Conservation (phyloP, 2,797 vertebrate species). For the Apogon hyalosoma region DNA sequence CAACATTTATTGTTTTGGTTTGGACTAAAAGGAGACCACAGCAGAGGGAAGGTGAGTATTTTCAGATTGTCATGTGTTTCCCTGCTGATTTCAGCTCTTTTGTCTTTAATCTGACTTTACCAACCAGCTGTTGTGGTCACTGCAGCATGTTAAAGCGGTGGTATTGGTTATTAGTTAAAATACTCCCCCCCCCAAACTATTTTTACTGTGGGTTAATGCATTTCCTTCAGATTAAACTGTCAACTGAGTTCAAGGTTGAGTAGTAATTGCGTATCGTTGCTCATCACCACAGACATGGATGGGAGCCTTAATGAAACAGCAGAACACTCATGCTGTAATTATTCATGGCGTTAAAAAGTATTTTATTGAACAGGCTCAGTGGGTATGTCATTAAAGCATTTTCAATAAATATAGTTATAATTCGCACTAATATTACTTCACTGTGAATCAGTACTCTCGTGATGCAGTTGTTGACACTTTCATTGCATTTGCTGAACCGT, state of each 20-base stretch:
- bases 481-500: constrained; percentile 5
- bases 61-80: too few relatives aligned
- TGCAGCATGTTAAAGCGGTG: too few relatives aligned
- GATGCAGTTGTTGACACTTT: constrained; percentile 7
- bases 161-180: neutral
- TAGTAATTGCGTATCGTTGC: constrained; percentile 13
- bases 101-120: too few relatives aligned
- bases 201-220: constrained; percentile 26
- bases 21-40: too few relatives aligned
- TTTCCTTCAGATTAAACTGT: constrained; percentile 47
- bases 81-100: too few relatives aligned
- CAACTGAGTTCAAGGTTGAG: constrained; percentile 23
- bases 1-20: too few relatives aligned
- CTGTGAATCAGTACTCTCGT: neutral
- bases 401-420: constrained; percentile 38
- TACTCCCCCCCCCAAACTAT: constrained; percentile 1
- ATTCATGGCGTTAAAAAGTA: constrained; percentile 37
- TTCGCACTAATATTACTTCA: constrained; percentile 17
- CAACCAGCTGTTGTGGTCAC: too few relatives aligned
- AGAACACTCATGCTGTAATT: constrained; percentile 12
- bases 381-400: constrained; percentile 43
- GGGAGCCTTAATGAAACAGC: constrained; percentile 43
- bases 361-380: constrained; percentile 25
- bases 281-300: constrained; percentile 30
- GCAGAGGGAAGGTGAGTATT: too few relatives aligned